Evolutionary conservation across 2,888 invertebrate genomes (phyloP).

Genomic region (Epistrophella euchroma): DNA sequence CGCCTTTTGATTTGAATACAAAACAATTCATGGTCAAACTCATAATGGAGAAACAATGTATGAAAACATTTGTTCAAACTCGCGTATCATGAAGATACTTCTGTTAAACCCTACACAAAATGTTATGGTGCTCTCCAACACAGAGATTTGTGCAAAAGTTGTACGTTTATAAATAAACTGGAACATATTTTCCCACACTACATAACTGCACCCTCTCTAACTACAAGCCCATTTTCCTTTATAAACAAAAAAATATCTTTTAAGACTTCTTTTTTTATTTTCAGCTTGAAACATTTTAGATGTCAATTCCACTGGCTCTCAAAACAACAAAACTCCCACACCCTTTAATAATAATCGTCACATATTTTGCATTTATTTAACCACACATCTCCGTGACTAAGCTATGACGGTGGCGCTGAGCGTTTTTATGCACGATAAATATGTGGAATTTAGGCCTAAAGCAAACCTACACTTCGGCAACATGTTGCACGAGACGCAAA

Average conservation of each 20-base stretch:
- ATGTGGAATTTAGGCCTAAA: constrained; percentile 24
- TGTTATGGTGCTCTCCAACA: not conserved
- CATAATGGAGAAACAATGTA: constrained; percentile 24
- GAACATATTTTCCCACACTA: constrained; percentile 51
- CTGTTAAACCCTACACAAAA: not conserved
- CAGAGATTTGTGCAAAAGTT: not conserved
- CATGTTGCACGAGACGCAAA: constrained; percentile 49
- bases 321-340: constrained; percentile 31
- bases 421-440: not conserved
- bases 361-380: constrained; percentile 53
- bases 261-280: not conserved
- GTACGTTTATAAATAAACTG: not conserved
- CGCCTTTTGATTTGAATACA: not conserved
- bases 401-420: constrained; percentile 38
- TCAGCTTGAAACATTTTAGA: not conserved
- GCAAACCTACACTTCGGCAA: constrained; percentile 21
- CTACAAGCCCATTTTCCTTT: not conserved
- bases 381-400: constrained; percentile 27
- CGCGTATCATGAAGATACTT: constrained; percentile 1
- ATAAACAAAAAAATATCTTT: not conserved
- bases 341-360: constrained; percentile 33
- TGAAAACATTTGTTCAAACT: not conserved
- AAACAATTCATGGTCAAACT: constrained; percentile 40
- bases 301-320: constrained; percentile 11
- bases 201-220: constrained; percentile 49